phyloP scores from a whole-genome alignment of 1,140 invertebrate genomes.

The Theocolax elegans region DNA sequence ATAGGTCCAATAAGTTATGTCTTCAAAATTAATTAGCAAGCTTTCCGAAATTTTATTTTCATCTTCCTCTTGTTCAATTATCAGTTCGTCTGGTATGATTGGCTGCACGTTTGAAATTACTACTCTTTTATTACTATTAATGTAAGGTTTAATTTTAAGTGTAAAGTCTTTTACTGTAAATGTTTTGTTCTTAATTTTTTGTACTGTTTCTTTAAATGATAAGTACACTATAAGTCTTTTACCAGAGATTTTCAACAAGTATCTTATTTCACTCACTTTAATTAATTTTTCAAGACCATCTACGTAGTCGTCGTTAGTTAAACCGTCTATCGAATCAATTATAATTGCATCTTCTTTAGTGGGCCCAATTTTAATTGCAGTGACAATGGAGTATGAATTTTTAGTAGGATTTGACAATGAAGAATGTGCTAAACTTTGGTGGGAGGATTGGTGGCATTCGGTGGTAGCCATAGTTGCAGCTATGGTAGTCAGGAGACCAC shows the following conservation, averaged over 20 bases:
- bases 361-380: too few relatives aligned
- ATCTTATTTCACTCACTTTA: background rate
- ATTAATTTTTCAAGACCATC: constrained; percentile 8
- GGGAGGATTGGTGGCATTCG: too few relatives aligned
- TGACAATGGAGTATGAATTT: too few relatives aligned
- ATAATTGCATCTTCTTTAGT: constrained; percentile 3
- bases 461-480: too few relatives aligned
- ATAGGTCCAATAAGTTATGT: background rate
- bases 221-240: background rate
- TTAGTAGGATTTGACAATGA: too few relatives aligned
- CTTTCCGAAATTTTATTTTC: too few relatives aligned
- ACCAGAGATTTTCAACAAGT: background rate
- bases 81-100: background rate
- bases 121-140: background rate
- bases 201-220: background rate
- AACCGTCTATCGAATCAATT: background rate
- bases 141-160: background rate
- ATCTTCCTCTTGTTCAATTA: background rate
- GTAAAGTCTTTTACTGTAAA: background rate
- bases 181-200: background rate
- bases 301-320: constrained; percentile 10
- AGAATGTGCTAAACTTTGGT: too few relatives aligned
- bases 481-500: too few relatives aligned
- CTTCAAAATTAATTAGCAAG: too few relatives aligned
- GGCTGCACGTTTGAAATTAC: background rate